These are phyloP conservation scores for Fragum sueziense DNA, from an alignment of 2,888 invertebrate genomes.

Conservation along the genomic window DNA sequence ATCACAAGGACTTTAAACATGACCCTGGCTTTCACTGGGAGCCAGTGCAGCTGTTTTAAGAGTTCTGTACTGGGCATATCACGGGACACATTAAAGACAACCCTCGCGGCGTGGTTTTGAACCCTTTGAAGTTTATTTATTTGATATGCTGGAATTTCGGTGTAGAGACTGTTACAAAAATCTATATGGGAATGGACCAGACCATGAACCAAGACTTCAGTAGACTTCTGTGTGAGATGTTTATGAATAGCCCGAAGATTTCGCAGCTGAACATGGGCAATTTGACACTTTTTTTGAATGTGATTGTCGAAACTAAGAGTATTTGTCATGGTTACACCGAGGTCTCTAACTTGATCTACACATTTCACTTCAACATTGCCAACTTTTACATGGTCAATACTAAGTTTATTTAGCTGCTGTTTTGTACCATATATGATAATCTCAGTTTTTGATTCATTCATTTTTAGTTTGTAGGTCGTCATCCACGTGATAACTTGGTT, in stretches of 20 bases:
- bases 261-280: too few species aligned
- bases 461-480: conserved; percentile 42
- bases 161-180: conserved; percentile 31
- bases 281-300: conserved; percentile 36
- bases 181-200: conserved; percentile 31
- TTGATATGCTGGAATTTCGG: conserved; percentile 20
- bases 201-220: conserved; percentile 36
- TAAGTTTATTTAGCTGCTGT: conserved; percentile 33
- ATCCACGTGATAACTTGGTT: conserved; percentile 44
- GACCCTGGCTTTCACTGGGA: too few species aligned
- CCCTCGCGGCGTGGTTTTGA: conserved; percentile 1
- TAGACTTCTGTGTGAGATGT: conserved; percentile 26
- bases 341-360: conserved; percentile 41
- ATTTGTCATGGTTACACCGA: too few species aligned
- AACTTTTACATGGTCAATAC: conserved; percentile 11
- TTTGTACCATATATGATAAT: conserved; percentile 38
- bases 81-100: too few species aligned
- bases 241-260: too few species aligned
- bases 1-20: not conserved
- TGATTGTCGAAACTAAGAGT: conserved; percentile 37
- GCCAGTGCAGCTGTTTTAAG: too few species aligned
- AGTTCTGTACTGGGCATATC: too few species aligned
- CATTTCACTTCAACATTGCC: conserved; percentile 21
- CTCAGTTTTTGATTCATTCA: conserved; percentile 35
- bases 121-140: conserved; percentile 3